Conservation (phyloP, 2,797 vertebrate species). For the Pseudochirops corinnae region DNA sequence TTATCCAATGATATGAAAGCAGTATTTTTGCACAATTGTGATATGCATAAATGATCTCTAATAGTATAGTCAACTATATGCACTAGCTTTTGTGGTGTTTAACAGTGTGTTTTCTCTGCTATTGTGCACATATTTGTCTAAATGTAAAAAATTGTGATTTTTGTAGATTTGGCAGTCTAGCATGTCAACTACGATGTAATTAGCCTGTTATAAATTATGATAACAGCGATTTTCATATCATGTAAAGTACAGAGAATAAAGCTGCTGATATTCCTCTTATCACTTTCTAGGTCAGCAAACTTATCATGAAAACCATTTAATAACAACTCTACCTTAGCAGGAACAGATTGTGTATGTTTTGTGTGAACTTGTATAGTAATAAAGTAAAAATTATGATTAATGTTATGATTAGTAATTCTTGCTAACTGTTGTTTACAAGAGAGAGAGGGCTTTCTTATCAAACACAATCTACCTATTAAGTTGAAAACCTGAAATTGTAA, state of each 20-base stretch:
- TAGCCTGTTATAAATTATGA: constrained; percentile 79
- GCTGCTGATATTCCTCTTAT: constrained; percentile 76
- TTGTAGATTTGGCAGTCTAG: constrained; percentile 84
- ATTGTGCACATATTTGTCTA: constrained; percentile 50
- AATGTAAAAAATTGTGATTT: constrained; percentile 53
- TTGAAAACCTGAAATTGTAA: neutral
- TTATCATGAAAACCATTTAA: constrained; percentile 66
- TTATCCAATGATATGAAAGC: constrained; percentile 69
- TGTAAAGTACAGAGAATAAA: constrained; percentile 70
- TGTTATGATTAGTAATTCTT: constrained; percentile 37
- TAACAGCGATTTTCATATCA: constrained; percentile 82
- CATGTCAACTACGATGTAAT: constrained; percentile 87
- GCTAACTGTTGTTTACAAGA: neutral
- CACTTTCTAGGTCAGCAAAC: constrained; percentile 35
- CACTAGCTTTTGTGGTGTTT: constrained; percentile 75
- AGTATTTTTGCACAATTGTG: constrained; percentile 78
- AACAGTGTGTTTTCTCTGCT: constrained; percentile 53
- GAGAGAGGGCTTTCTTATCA: constrained; percentile 16
- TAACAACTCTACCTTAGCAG: constrained; percentile 76
- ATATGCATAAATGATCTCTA: constrained; percentile 51
- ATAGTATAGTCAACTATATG: constrained; percentile 69
- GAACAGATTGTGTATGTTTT: constrained; percentile 83
- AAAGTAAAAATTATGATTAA: constrained; percentile 85
- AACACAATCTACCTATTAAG: neutral
- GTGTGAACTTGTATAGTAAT: constrained; percentile 90